These are phyloP conservation scores for Monoplex corrugatus DNA, from an alignment of 2,888 invertebrate species.

Conservation along the genomic window DNA sequence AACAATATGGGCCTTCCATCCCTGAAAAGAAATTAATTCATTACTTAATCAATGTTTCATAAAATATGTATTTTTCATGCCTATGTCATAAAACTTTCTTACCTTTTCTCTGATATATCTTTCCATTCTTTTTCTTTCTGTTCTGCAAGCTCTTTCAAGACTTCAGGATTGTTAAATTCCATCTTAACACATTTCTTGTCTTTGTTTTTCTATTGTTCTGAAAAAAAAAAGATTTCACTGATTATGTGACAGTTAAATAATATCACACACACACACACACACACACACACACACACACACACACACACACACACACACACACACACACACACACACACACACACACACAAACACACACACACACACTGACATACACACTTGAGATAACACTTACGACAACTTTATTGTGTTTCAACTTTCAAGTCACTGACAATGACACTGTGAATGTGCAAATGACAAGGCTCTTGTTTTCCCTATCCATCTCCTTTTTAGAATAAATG, in stretches of 20 bases:
- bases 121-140: slow-evolving; percentile 80
- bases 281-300: not conserved
- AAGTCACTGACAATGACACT: too few relatives aligned
- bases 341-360: not conserved
- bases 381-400: not conserved
- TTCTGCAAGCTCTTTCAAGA: slow-evolving; percentile 74
- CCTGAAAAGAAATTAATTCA: too few relatives aligned
- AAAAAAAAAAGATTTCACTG: not conserved
- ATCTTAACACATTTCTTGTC: slow-evolving; percentile 3
- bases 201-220: not conserved
- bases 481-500: too few relatives aligned
- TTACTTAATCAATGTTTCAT: too few relatives aligned
- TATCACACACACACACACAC: not conserved
- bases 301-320: not conserved
- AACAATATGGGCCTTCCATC: too few relatives aligned
- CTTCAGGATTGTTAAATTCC: slow-evolving; percentile 51
- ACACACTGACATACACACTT: not conserved
- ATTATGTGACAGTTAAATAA: too few relatives aligned
- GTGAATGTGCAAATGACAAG: too few relatives aligned
- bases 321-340: too few relatives aligned
- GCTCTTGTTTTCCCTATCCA: too few relatives aligned
- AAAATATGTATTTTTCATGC: too few relatives aligned
- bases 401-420: too few relatives aligned
- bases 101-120: slow-evolving; percentile 72
- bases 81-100: not conserved